Evolutionary conservation across 2,113 vertebrate species (phyloP), one percentile per base, ranked within the genome.

Genomic region (Campylomormyrus tamandua): DNA sequence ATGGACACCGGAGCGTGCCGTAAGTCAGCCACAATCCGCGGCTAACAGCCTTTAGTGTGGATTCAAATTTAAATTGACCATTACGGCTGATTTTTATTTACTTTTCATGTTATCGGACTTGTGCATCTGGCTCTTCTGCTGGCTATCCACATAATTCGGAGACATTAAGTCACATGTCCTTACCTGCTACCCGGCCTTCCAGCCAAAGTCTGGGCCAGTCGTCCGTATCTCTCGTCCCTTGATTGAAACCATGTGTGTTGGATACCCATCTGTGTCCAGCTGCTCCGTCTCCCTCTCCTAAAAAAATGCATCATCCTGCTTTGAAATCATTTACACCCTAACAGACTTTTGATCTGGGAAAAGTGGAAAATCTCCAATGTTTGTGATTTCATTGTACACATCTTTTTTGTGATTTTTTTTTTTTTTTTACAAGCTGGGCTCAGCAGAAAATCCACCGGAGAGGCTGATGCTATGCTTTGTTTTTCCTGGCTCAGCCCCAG

Each of bases 231-330:
- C 90, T 66, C 42, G 80, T 31, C 89, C 92, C 92, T 77, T 91
- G 62, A 46, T 35, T 74, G 88, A 89, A 77, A 91, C 87, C 86
- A 89, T 49, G 24, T 90, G 93, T 53, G n/a, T 88, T 3, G 0
- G 88, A 87, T 91, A 89, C 52, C 87, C 77, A 84, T 50, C 42
- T 52, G 89, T 74, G 42, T 48, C 94, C 92, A 87, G 56, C 90
- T 93, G 86, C 88, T 93, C 83, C 90, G 91, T 91, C 11, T 62
- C 24, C 15, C 80, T 35, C 89, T 15, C 35, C 91, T 94, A 94
- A 88, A 19, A 90, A 50, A 89, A 89, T 88, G 89, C 92, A 90
- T 92, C 88, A 88, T 86, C 89, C 87, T 35, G 84, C 92, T 93
- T 46, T 66, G 80, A 92, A 91, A 90, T 92, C 88, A 92, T 91